These are phyloP conservation scores for Acanthiza pusilla DNA, from an alignment of 2,797 vertebrate species.

Conservation along the genomic window DNA sequence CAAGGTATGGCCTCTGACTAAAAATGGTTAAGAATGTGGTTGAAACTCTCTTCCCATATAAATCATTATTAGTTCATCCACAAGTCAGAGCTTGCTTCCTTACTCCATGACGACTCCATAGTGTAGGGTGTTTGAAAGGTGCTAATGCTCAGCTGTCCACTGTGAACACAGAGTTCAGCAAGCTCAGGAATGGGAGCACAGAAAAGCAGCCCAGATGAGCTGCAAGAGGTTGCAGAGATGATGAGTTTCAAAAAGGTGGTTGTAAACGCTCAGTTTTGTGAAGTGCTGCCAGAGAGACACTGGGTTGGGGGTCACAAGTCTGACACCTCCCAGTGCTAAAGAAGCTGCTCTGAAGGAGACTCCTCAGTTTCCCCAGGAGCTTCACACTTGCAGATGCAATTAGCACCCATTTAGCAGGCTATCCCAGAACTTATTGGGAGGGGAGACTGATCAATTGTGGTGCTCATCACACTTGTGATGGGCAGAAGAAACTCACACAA, in stretches of 20 bases:
- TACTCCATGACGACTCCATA: background rate
- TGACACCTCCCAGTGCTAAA: background rate
- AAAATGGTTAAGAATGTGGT: background rate
- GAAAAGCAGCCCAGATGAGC: background rate
- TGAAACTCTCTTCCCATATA: background rate
- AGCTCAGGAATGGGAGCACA: background rate
- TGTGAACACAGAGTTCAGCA: background rate
- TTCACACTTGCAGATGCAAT: background rate
- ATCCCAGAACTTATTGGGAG: background rate
- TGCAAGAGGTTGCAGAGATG: background rate
- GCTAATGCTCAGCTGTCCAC: background rate
- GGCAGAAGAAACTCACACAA: background rate
- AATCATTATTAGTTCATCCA: background rate
- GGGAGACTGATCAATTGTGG: background rate
- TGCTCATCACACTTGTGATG: background rate
- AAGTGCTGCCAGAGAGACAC: background rate
- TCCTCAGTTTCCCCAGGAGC: background rate
- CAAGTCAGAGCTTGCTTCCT: background rate
- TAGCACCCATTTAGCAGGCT: background rate
- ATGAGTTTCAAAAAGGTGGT: background rate
- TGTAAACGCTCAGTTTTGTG: background rate
- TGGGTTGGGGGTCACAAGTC: background rate
- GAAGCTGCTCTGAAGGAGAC: background rate
- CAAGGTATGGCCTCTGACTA: background rate
- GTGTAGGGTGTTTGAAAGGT: background rate